These are phyloP conservation scores for Eulemur albifrons DNA, from an alignment of 2,797 vertebrate species.

Conservation along the genomic window DNA sequence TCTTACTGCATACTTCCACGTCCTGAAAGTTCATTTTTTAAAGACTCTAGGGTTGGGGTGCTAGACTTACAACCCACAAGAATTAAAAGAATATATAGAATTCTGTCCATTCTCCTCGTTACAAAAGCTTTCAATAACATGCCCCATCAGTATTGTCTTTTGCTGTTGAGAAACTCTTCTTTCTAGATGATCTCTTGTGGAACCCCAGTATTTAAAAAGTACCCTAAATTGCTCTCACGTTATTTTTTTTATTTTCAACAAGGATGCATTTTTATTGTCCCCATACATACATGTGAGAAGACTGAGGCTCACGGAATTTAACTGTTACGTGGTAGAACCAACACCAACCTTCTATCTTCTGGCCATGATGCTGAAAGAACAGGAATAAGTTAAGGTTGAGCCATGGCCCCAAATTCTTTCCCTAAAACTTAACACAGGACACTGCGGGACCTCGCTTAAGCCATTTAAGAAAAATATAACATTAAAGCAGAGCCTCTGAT, in stretches of 20 bases:
- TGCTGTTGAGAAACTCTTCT: neutral
- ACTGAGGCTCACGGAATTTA: neutral
- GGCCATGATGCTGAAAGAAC: neutral
- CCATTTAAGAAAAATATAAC: conserved; percentile 20
- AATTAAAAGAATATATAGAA: neutral
- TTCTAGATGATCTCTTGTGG: neutral
- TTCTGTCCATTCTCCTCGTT: neutral
- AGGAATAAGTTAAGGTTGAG: neutral
- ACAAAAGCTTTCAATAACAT: neutral
- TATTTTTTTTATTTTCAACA: neutral
- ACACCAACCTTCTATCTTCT: neutral
- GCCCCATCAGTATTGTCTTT: neutral
- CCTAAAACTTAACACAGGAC: neutral
- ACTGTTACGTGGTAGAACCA: neutral
- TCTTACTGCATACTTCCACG: neutral
- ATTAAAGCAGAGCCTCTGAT: conserved; percentile 1
- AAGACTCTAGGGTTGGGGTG: neutral
- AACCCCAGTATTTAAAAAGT: neutral
- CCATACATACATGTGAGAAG: neutral
- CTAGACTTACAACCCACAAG: neutral
- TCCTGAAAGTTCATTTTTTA: neutral
- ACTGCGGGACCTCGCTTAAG: neutral
- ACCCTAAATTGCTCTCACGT: neutral
- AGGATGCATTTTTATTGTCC: neutral
- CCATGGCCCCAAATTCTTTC: neutral